Evolutionary conservation across 2,113 vertebrate species (phyloP), one percentile per base, ranked within the genome.

Genomic region (Arothron firmamentum): DNA sequence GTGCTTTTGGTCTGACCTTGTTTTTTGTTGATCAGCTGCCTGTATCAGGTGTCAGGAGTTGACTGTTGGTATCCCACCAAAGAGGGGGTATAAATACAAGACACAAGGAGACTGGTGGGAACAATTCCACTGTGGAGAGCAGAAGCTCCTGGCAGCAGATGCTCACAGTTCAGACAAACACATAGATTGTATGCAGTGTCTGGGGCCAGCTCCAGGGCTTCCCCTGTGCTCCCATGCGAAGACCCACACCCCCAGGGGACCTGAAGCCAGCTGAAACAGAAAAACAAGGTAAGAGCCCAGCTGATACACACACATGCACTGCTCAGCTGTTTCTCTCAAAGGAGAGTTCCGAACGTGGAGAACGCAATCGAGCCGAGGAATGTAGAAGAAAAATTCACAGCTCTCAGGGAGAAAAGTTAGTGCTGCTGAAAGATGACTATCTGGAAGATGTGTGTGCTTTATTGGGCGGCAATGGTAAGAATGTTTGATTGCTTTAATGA

Each of bases 251-350:
- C 90, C 85, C 87, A 62, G 73, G 90, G 88, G 89, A 88, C 52
- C 53, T 59, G 77, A 78, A 7, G 62, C 86, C 89, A 92, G 90
- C 89, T 90, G 89, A 90, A 80, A 82, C 79, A 75, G 68, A 89
- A 88, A 90, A 92, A 91, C 90, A 92, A 91, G 91, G 91, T 92
- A 90, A 84, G 91, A 79, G 78, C 83, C 83, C 89, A 89, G 88
- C 87, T 89, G 88, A 92, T 63, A 84, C 56, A 68, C 66, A 76
- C 57, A 52, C 71, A 82, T n/a, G 53, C 74, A n/a, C n/a, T n/a
- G 60, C 85, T 87, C 86, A 88, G 85, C 86, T 90, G 87, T 85
- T 85, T 77, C 67, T 81, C 83, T 88, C 69, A 85, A 71, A 85
- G 78, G 77, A 87, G 62, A 75, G 63, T 79, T 79, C 53, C 78